Percentiles rank a stretch among this genome's conserved stretches.
These are phyloP conservation scores for Tragopan temminckii DNA, from an alignment of 2,797 vertebrate species.

Conservation along the genomic window DNA sequence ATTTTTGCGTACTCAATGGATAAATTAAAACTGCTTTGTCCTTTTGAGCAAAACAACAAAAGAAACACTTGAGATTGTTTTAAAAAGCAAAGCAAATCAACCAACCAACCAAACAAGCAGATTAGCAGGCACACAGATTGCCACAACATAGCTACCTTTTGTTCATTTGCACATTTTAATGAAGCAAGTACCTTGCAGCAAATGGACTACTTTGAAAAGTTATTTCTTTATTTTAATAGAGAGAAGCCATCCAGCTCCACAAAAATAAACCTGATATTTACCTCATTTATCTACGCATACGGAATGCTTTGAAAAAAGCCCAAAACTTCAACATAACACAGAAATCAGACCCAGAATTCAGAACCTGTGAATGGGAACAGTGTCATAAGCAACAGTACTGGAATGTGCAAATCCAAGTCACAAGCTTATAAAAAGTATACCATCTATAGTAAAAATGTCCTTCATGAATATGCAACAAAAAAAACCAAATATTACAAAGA, in stretches of 20 bases:
- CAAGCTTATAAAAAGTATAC: not conserved
- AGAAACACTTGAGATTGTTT: not conserved
- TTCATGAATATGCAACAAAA: not conserved
- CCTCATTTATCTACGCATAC: not conserved
- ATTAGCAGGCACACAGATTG: not conserved
- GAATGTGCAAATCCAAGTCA: not conserved
- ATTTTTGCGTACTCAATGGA: not conserved
- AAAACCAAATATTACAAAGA: not conserved
- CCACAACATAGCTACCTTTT: not conserved
- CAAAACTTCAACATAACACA: not conserved
- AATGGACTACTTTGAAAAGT: not conserved
- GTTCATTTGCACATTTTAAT: not conserved
- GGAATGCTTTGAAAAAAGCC: not conserved
- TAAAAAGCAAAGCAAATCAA: not conserved
- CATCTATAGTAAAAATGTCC: not conserved
- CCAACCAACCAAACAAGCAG: not conserved
- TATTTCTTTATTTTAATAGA: not conserved
- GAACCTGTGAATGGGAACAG: not conserved
- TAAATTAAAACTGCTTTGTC: constrained; percentile 12
- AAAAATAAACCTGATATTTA: not conserved
- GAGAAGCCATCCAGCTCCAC: not conserved
- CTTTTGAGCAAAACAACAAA: not conserved
- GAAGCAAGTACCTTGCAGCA: not conserved
- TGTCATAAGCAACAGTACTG: not conserved
- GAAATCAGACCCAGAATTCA: constrained; percentile 39